These are phyloP conservation scores for Lasioglossum vierecki DNA, from an alignment of 2,888 invertebrate genomes.

Conservation along the genomic window DNA sequence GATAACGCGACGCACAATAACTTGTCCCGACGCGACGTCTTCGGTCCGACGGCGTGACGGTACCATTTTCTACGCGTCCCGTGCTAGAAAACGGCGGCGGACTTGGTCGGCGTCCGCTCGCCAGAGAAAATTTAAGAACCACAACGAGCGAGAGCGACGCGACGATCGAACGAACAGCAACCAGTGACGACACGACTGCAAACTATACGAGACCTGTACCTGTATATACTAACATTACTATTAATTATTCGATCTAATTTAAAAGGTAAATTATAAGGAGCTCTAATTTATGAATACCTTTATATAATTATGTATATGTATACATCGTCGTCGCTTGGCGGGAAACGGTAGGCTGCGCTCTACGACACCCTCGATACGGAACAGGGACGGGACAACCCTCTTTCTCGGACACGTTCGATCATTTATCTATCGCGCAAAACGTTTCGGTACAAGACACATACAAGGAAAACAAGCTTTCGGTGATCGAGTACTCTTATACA, in stretches of 20 bases:
- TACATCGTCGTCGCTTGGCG: slow-evolving; percentile 63
- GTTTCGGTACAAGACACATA: slow-evolving; percentile 15
- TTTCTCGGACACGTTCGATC: slow-evolving; percentile 45
- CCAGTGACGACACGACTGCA: slow-evolving; percentile 84
- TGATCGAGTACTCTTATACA: slow-evolving; percentile 60
- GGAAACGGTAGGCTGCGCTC: slow-evolving; percentile 78
- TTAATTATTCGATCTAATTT: slow-evolving; percentile 78
- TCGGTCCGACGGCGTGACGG: slow-evolving; percentile 30
- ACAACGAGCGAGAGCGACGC: slow-evolving; percentile 58
- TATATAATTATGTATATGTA: slow-evolving; percentile 64
- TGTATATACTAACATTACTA: slow-evolving; percentile 83
- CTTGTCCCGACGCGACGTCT: slow-evolving; percentile 15
- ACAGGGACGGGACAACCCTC: slow-evolving; percentile 40
- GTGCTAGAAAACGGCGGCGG: slow-evolving; percentile 73
- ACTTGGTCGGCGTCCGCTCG: slow-evolving; percentile 82
- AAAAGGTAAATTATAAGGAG: slow-evolving; percentile 74
- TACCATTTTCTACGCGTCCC: slow-evolving; percentile 61
- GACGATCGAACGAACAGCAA: slow-evolving; percentile 64
- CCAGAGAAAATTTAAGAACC: slow-evolving; percentile 39
- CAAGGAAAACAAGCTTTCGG: slow-evolving; percentile 40
- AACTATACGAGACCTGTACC: slow-evolving; percentile 84
- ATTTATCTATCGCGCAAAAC: slow-evolving; percentile 55
- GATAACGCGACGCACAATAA: background rate
- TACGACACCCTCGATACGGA: slow-evolving; percentile 60
- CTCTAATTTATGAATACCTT: slow-evolving; percentile 78